A percentile compares a stretch with the other conserved stretches of the same genome.
These are phyloP conservation scores for Heliconius congener DNA, from an alignment of 1,140 invertebrate species.

Conservation along the genomic window DNA sequence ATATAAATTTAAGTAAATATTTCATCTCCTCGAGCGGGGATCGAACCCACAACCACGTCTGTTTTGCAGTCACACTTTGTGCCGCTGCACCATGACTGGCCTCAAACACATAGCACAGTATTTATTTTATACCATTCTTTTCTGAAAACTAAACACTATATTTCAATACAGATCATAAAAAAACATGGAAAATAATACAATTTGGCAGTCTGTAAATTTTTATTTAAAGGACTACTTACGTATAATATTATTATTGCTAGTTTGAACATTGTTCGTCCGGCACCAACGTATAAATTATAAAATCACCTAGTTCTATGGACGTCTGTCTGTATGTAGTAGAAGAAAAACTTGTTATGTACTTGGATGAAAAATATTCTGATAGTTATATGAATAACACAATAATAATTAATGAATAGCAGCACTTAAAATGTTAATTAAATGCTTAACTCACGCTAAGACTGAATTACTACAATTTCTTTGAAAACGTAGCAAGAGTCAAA, in stretches of 20 bases:
- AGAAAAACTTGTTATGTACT: neutral
- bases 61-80: too few relatives aligned
- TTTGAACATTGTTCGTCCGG: conserved; percentile 33
- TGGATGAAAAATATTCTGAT: neutral
- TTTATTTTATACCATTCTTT: too few relatives aligned
- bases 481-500: too few relatives aligned
- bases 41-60: too few relatives aligned
- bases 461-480: neutral
- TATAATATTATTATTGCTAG: conserved; percentile 32
- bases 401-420: neutral
- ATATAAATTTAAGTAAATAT: too few relatives aligned
- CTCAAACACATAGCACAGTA: too few relatives aligned
- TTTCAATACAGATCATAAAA: too few relatives aligned
- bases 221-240: conserved; percentile 30
- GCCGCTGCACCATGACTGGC: too few relatives aligned
- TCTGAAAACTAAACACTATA: too few relatives aligned
- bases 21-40: too few relatives aligned
- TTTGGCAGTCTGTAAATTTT: conserved; percentile 37
- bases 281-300: conserved; percentile 20
- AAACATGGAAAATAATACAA: neutral
- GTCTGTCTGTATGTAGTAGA: conserved; percentile 7
- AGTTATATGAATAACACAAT: neutral
- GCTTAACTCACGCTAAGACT: neutral
- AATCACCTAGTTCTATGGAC: conserved; percentile 26
- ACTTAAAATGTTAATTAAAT: neutral